phyloP scores from a whole-genome alignment of 2,113 vertebrate species.

The Psophia crepitans region DNA sequence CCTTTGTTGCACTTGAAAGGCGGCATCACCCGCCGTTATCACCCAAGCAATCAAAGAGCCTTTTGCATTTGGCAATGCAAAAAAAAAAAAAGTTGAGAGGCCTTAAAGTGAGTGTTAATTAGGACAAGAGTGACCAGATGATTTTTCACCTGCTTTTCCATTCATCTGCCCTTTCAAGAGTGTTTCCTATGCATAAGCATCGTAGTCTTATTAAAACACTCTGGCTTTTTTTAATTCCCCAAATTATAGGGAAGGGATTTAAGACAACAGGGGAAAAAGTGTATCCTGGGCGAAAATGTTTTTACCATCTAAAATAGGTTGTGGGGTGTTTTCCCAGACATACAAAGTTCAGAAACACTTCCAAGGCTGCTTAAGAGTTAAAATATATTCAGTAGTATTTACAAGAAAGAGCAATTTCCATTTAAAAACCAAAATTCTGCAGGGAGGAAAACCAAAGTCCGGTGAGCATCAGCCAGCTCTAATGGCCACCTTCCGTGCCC shows the following conservation, averaged over 20 bases:
- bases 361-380: not conserved
- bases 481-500: not conserved
- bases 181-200: not conserved
- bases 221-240: not conserved
- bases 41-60: not conserved
- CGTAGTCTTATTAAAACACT: not conserved
- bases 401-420: not conserved
- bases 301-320: not conserved
- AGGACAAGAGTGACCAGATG: not conserved
- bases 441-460: not conserved
- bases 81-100: not conserved
- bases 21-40: not conserved
- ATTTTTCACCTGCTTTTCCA: not conserved
- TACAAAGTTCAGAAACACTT: not conserved
- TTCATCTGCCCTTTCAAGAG: not conserved
- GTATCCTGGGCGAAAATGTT: not conserved
- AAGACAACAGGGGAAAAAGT: not conserved
- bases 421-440: not conserved
- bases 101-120: not conserved
- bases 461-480: not conserved
- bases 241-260: not conserved
- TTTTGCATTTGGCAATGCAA: not conserved
- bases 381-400: not conserved
- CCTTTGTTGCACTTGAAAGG: slow-evolving; percentile 46
- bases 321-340: too few relatives aligned